Conservation (phyloP, 2,797 vertebrate species). For the Corythornis leucogaster region DNA sequence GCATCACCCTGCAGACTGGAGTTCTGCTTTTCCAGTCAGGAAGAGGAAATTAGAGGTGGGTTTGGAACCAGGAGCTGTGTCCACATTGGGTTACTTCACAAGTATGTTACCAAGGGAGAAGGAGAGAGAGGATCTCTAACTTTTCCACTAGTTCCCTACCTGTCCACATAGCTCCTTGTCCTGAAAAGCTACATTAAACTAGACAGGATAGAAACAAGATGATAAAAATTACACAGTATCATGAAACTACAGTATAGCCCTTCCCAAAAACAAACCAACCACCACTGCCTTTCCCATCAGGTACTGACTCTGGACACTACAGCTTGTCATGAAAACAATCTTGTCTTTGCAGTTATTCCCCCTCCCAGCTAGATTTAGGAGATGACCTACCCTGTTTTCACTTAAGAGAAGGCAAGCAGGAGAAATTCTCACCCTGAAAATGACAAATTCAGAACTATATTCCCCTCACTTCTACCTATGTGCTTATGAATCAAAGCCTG, state of each 20-base stretch:
- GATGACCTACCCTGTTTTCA: background rate
- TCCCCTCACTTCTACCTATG: background rate
- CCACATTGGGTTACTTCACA: background rate
- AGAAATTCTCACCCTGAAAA: background rate
- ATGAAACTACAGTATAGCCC: background rate
- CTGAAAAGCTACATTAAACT: background rate
- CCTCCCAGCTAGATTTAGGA: background rate
- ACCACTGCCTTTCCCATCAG: background rate
- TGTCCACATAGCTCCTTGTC: background rate
- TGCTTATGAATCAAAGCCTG: background rate
- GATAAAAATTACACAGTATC: no score
- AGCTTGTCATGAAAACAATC: background rate
- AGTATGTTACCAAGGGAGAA: background rate
- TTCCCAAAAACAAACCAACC: background rate
- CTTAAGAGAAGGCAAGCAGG: background rate
- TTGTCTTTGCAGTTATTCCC: background rate
- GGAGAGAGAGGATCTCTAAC: background rate
- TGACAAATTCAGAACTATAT: accelerated
- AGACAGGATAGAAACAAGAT: no score
- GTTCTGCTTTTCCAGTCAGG: background rate
- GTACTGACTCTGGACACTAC: background rate
- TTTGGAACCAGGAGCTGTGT: background rate
- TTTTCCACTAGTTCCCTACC: background rate
- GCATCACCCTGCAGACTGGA: accelerated
- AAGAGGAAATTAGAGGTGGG: accelerated